Evolutionary conservation across 2,113 vertebrate species (phyloP), one percentile per base, ranked within the genome.

Genomic region (Cercopithecus mona): DNA sequence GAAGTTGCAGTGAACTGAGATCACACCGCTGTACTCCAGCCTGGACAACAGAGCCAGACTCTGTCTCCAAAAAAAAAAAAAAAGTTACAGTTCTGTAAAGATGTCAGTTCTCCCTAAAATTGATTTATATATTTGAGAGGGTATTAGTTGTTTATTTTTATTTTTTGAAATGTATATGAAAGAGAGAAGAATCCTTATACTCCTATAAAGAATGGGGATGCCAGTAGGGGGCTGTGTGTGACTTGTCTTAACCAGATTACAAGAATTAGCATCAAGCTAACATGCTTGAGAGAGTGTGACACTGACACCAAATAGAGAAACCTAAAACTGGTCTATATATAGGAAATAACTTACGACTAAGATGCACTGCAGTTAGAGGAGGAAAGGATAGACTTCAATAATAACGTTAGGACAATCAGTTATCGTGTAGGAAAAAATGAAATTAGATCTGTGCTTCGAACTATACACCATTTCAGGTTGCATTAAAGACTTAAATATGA

Each of bases 131-230:
- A 52, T 83, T 93, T 43, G 8, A 72, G 25, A 32, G 43, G 18
- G 27, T 50, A 27, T 75, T 81, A 8, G 2, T 76, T 73, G 72
- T 73, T 93, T 68, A 1, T 45, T 82, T 66, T n/a, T 30, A 70
- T 72, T 78, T 78, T 85, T n/a, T 85, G 76, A 90, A 94, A 40
- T 87, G 73, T 90, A 73, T 40, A 32, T 86, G 52, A 73, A 73
- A 75, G 50, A 85, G 38, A 40, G 68, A 75, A 84, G 40, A 78
- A 84, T 61, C 59, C 20, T 90, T 35, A 0, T 50, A 50, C 50
- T 79, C 72, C 40, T 64, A 14, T n/a, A 59, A 78, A 61, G 27
- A 84, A 78, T 90, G 27, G 50, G 6, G 52, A n/a, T 70, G n/a
- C 35, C 32, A 40, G 13, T 5, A 66, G 14, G 9, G n/a, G 18